These are phyloP conservation scores for Nipponia nippon DNA, from an alignment of 2,113 vertebrate species.

Conservation along the genomic window DNA sequence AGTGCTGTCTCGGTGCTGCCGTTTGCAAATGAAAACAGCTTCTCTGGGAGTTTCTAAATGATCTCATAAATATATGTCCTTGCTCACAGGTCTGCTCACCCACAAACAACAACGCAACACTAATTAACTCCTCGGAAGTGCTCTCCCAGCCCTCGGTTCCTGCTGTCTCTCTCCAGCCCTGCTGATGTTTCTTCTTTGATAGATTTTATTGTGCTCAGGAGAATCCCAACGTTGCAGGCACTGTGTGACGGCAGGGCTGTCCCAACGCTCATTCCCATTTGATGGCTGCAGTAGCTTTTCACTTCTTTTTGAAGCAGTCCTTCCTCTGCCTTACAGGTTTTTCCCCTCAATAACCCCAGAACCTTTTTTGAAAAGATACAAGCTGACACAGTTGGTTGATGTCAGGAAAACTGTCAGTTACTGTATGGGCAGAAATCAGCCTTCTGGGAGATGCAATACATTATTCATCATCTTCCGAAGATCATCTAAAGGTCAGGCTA, in stretches of 20 bases:
- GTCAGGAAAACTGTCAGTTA: constrained; percentile 15
- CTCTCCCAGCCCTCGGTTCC: neutral
- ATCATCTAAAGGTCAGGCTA: constrained; percentile 50
- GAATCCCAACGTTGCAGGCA: neutral
- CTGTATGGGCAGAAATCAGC: neutral
- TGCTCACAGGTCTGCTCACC: neutral
- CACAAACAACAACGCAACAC: neutral
- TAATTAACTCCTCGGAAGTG: neutral
- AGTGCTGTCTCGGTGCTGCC: neutral
- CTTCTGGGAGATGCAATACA: constrained; percentile 22
- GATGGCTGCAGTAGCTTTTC: neutral
- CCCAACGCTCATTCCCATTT: neutral
- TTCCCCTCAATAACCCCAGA: neutral
- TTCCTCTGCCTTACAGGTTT: neutral
- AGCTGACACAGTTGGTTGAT: neutral
- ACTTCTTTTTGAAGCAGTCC: neutral
- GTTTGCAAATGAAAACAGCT: neutral
- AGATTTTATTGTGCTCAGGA: neutral
- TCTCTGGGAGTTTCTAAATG: neutral
- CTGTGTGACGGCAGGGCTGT: neutral
- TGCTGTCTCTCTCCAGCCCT: neutral
- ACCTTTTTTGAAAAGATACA: neutral
- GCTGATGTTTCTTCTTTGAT: neutral
- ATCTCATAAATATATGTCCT: neutral
- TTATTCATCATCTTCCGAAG: constrained; percentile 40